phyloP scores from a whole-genome alignment of 2,888 invertebrate genomes.

The Tenodera sinensis region DNA sequence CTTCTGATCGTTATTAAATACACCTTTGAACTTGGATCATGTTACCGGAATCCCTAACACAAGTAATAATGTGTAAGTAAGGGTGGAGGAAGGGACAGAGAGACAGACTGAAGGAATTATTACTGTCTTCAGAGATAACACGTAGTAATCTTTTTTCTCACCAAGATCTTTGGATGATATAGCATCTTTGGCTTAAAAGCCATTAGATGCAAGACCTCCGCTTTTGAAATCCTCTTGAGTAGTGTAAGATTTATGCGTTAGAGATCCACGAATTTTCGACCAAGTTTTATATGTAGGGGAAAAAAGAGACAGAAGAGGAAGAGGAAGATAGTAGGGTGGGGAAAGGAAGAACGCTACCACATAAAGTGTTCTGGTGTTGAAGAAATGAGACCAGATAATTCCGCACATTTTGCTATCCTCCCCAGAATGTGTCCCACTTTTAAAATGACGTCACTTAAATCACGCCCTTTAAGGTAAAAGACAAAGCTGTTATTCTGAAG shows the following conservation, averaged over 20 bases:
- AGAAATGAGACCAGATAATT: neutral
- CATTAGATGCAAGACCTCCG: constrained; percentile 1
- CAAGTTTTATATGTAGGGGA: neutral
- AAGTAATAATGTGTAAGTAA: neutral
- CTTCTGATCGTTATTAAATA: neutral
- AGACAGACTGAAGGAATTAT: neutral
- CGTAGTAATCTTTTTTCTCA: neutral
- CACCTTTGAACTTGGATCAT: neutral
- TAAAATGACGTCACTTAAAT: neutral
- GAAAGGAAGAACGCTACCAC: neutral
- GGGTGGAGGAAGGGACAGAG: neutral
- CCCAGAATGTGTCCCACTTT: neutral
- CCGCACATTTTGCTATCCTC: neutral
- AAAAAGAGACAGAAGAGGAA: neutral
- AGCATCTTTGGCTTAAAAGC: constrained; percentile 9
- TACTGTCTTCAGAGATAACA: neutral
- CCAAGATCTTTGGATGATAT: neutral
- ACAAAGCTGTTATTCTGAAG: neutral
- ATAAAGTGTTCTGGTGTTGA: neutral
- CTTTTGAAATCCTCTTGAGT: neutral
- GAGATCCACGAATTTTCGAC: neutral
- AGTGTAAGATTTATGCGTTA: neutral
- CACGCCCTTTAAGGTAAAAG: neutral
- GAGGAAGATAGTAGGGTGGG: neutral
- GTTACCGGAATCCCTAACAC: neutral